Evolutionary conservation across 2,888 invertebrate genomes (phyloP).

Genomic region (Copidosoma aretas): DNA sequence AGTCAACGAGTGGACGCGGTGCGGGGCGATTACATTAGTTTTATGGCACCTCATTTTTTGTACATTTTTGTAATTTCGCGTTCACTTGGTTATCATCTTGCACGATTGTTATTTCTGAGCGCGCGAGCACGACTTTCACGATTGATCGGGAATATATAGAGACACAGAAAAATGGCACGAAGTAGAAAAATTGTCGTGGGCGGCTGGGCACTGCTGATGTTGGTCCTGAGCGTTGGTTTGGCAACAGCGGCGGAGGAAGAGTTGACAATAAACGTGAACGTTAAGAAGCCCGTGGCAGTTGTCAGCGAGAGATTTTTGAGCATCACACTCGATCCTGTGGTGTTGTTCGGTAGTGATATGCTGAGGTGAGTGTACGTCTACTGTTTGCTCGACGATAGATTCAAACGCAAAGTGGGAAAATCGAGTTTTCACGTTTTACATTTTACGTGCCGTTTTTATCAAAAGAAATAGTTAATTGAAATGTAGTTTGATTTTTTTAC

Average conservation of each 20-base stretch:
- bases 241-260: slow-evolving; percentile 59
- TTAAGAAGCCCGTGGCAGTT: slow-evolving; percentile 69
- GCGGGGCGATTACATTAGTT: slow-evolving; percentile 2
- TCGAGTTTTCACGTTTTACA: too few relatives aligned
- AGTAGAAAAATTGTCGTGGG: background rate
- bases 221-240: slow-evolving; percentile 20
- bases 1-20: slow-evolving; percentile 25
- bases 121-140: too few relatives aligned
- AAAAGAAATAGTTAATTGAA: too few relatives aligned
- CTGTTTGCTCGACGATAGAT: too few relatives aligned
- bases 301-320: slow-evolving; percentile 77
- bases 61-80: slow-evolving; percentile 18
- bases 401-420: too few relatives aligned
- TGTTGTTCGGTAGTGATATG: slow-evolving; percentile 65
- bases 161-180: slow-evolving; percentile 31
- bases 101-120: too few relatives aligned
- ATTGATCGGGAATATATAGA: too few relatives aligned
- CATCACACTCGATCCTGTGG: slow-evolving; percentile 74
- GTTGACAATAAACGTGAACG: slow-evolving; percentile 67
- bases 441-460: too few relatives aligned
- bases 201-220: background rate
- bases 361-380: slow-evolving; percentile 59
- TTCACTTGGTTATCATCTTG: too few relatives aligned
- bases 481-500: too few relatives aligned
- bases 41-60: slow-evolving; percentile 11